These are phyloP conservation scores for Tanytarsus gracilentus DNA, from an alignment of 2,888 invertebrate genomes.

Conservation along the genomic window DNA sequence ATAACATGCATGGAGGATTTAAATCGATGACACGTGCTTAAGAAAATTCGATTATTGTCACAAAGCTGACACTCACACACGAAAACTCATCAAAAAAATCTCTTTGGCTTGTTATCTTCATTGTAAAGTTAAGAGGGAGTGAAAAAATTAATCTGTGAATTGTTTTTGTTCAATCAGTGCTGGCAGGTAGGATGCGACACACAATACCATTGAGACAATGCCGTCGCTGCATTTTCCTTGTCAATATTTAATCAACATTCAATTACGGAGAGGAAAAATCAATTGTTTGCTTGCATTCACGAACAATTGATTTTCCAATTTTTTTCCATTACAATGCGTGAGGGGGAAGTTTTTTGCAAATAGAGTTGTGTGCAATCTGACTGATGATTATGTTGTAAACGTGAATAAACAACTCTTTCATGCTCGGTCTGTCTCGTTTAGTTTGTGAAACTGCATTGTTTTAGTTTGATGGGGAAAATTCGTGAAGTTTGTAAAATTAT, in stretches of 20 bases:
- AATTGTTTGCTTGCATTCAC: no score
- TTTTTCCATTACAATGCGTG: no score
- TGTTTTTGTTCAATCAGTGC: slow-evolving; percentile 22
- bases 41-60: not conserved
- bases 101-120: not conserved
- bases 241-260: slow-evolving; percentile 28
- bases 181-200: slow-evolving; percentile 21
- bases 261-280: slow-evolving; percentile 5
- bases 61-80: not conserved
- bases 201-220: not conserved
- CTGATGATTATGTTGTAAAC: no score
- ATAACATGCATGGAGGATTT: slow-evolving; percentile 14
- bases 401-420: no score
- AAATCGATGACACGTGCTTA: slow-evolving; percentile 17
- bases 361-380: no score
- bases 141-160: slow-evolving; percentile 18
- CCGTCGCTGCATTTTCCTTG: slow-evolving; percentile 22
- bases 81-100: not conserved
- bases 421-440: no score
- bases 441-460: no score
- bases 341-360: no score
- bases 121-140: not conserved
- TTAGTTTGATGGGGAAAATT: no score
- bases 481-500: no score
- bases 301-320: no score